Evolutionary conservation across 2,113 vertebrate genomes (phyloP).

Genomic region (Ictalurus furcatus): DNA sequence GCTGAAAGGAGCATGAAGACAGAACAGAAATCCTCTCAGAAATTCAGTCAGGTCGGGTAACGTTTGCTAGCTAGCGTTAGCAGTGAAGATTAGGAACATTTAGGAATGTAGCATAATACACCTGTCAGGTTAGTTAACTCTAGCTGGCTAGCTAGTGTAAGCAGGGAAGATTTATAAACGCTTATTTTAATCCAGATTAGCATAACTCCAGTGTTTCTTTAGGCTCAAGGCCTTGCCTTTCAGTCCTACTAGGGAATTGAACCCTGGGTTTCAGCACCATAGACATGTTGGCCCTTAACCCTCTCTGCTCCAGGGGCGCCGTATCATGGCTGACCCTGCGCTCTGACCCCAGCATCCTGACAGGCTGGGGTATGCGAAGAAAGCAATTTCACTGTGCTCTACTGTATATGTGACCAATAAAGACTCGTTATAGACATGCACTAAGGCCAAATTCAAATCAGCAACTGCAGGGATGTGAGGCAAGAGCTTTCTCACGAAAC

Average conservation of each 20-base stretch:
- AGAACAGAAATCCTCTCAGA: neutral
- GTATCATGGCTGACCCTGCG: too few relatives aligned
- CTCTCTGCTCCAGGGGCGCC: too few relatives aligned
- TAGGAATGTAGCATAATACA: neutral
- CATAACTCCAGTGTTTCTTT: neutral
- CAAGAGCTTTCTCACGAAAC: neutral
- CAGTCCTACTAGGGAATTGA: neutral
- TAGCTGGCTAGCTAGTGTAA: neutral
- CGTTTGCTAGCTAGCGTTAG: neutral
- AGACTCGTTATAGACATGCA: neutral
- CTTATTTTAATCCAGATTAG: neutral
- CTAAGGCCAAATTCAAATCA: neutral
- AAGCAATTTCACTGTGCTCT: too few relatives aligned
- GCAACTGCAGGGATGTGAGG: neutral
- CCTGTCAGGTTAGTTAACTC: neutral
- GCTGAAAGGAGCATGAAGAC: constrained; percentile 66
- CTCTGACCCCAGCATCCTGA: too few relatives aligned
- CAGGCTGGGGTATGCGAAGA: too few relatives aligned
- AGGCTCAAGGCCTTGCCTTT: neutral
- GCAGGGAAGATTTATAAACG: too few relatives aligned
- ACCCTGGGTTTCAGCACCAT: neutral
- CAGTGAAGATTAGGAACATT: too few relatives aligned
- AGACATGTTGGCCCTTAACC: neutral
- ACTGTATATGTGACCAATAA: too few relatives aligned
- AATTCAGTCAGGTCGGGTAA: neutral